Percentiles rank a stretch among this genome's conserved stretches.
phyloP scores from a whole-genome alignment of 2,888 invertebrate genomes.

The Frankliniella intonsa region DNA sequence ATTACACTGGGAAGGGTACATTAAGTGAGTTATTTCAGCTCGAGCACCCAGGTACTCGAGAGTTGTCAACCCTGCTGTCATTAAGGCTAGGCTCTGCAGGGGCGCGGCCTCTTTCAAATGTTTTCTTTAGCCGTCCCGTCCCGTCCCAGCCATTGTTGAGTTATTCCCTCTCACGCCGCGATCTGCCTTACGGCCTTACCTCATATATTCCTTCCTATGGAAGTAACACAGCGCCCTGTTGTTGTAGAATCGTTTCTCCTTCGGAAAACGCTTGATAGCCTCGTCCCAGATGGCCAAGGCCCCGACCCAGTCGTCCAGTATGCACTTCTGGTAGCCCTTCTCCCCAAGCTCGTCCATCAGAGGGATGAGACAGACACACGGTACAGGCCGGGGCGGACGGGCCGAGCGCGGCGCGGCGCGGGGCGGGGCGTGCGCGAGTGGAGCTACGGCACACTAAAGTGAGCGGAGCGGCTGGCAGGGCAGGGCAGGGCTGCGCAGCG shows the following conservation, averaged over 20 bases:
- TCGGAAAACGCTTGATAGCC: not conserved
- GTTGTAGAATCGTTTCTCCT: conserved; percentile 12
- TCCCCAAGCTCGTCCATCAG: conserved; percentile 6
- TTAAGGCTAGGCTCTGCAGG: too few species aligned
- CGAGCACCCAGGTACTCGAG: too few species aligned
- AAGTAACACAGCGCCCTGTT: not conserved
- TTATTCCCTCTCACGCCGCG: too few species aligned
- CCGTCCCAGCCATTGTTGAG: too few species aligned
- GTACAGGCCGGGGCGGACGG: not conserved
- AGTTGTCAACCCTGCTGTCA: too few species aligned
- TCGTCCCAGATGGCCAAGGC: conserved; percentile 14
- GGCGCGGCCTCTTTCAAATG: too few species aligned
- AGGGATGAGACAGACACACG: not conserved
- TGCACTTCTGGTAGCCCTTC: conserved; percentile 20
- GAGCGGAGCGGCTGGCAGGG: not conserved
- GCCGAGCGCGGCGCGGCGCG: not conserved
- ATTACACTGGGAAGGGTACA: too few species aligned
- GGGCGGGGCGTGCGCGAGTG: not conserved
- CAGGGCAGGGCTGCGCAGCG: not conserved
- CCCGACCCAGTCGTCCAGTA: not conserved
- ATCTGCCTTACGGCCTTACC: not conserved
- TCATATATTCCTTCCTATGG: not conserved
- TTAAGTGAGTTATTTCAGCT: too few species aligned
- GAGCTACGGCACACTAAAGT: not conserved
- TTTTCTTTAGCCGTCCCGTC: too few species aligned